Evolutionary conservation across 2,113 vertebrate species (phyloP), one percentile per base, ranked within the genome.

Genomic region (Campylomormyrus tamandua): DNA sequence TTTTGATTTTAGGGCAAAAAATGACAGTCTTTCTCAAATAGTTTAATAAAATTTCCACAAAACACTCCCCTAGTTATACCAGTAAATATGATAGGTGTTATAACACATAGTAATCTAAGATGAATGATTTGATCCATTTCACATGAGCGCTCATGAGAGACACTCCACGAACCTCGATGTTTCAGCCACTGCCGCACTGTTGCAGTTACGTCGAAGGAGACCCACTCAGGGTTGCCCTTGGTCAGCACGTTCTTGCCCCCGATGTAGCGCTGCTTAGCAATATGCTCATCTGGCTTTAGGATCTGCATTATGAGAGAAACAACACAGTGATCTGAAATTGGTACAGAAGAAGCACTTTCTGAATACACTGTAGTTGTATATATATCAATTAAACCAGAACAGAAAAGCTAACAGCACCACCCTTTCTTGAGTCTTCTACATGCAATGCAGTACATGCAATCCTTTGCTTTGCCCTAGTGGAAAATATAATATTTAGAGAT

Each of bases 201-300:
- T 86, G 98, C 97, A 0, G 98, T 98, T 95, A 98, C 97, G 2
- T 98, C 98, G 0, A 98, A 98, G 66, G 98, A 97, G 89, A 98
- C 93, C 98, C 97, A 98, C 93, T 98, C 97, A 0, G 95, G 87
- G 0, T 96, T 95, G 88, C 97, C 97, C 92, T 95, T 95, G 0
- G 97, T 98, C 93, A 96, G 94, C 91, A 98, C 96, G 0, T 97
- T 98, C 92, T 96, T 98, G 93, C 97, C 97, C 13, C 95, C 95
- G 0, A 98, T 96, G 92, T 97, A 98, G 90, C 97, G 97, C 91
- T 98, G 97, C 89, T 97, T 98, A 66, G 97, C 96, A 7, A 98
- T 97, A 95, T 97, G 97, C 91, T 97, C 97, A 5, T 98, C 97
- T 0, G 96, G 96, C 88, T 95, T 96, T 83, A 98, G 94, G 83